Base-by-base conservation (phyloP, 1,140 invertebrate species). In the Cylas formicarius region DNA sequence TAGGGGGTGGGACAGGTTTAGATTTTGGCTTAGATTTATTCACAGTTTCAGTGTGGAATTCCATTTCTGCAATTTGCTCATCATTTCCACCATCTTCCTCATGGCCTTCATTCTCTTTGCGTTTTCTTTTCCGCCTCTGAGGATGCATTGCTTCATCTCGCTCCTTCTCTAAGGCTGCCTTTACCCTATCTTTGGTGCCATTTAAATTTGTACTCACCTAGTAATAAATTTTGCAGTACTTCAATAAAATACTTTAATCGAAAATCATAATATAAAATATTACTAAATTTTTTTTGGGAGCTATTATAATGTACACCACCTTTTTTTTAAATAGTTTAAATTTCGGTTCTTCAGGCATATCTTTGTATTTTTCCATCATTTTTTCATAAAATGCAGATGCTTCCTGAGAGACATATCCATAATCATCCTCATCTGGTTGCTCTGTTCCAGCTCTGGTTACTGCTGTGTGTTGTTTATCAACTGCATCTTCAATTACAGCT, bases 341-440 rank as follows among this genome's bases (percentile, higher is more conserved):
- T 60, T 74, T 76, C 3, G 77, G 75, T 56, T 82, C 77, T 35
- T 78, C 74, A 22, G 81, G 81, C 48, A 80, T 67, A 57, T 72
- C 78, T 51, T 75, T 81, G 50, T 87, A 89, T 63, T 89, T 88
- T 42, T 83, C 78, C 71, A 90, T 85, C 65, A 91, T 78, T 62
- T 87, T 84, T 46, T 81, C 76, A 65, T 90, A 90, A 49, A 85
- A 75, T 19, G 80, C 80, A 37, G 82, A 77, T 1, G 86, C 84
- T 62, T 82, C 82, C 54, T 82, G 81, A 0, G 87, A 90, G 10
- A 83, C 84, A 61, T 90, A 92, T 4, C 88, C 83, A 63, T 91
- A 92, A 61, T 92, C 88, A 72, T 92, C 89, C 63, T 89, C 85
- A 58, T 90, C 87, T 0, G 84, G 84, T 56, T 88, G 85, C n/a